A percentile compares a stretch with the other conserved stretches of the same genome.
phyloP scores from a whole-genome alignment of 2,888 invertebrate genomes.

The Helobdella robusta region DNA sequence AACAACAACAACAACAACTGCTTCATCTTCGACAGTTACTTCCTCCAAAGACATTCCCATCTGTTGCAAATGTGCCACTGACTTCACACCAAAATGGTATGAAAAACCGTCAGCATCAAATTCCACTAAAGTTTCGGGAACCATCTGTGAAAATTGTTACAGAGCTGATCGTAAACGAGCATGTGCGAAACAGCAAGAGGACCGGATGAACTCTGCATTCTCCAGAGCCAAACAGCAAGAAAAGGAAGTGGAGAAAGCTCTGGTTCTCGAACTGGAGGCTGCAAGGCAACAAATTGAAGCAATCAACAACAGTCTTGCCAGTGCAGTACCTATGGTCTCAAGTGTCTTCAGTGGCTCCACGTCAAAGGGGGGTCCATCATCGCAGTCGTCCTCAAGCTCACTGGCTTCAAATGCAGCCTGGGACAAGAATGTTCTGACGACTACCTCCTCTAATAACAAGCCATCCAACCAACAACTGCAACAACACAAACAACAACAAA shows the following conservation, averaged over 20 bases:
- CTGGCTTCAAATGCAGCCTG: not conserved
- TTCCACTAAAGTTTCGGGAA: not conserved
- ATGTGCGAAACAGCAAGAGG: conserved; percentile 14
- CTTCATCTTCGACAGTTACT: not conserved
- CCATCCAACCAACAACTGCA: too few relatives aligned
- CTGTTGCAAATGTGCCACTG: conserved; percentile 7
- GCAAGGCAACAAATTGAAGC: conserved; percentile 20
- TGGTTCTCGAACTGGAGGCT: conserved; percentile 11
- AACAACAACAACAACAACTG: too few relatives aligned
- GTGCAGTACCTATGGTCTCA: not conserved
- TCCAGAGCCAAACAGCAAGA: conserved; percentile 14
- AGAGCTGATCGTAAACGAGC: conserved; percentile 12
- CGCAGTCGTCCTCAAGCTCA: not conserved
- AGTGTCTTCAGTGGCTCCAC: conserved; percentile 6
- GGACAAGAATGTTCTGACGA: too few relatives aligned
- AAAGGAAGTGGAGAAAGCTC: conserved; percentile 13
- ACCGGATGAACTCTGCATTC: conserved; percentile 1
- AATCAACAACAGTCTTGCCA: conserved; percentile 1
- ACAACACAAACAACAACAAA: too few relatives aligned
- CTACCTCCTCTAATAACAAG: not conserved
- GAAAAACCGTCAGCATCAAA: not conserved
- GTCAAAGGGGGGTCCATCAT: not conserved
- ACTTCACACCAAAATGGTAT: conserved; percentile 19
- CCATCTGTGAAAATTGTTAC: conserved; percentile 16
- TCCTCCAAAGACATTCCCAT: not conserved